Conservation (phyloP, 2,888 invertebrate species). For the Andricus curvator region DNA sequence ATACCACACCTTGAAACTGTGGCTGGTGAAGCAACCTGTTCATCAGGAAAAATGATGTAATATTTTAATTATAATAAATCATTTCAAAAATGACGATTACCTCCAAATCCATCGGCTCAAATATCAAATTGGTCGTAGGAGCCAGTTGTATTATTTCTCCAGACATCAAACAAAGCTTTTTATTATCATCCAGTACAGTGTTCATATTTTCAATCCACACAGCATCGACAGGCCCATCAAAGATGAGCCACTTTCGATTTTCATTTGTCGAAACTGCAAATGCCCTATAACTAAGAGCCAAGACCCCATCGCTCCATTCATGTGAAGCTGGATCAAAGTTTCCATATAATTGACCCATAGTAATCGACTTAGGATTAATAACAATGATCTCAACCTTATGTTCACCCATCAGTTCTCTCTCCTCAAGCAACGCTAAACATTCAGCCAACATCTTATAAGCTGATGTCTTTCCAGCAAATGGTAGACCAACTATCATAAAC, state of each 20-base stretch:
- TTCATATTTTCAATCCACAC: slow-evolving; percentile 99
- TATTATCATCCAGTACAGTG: slow-evolving; percentile 96
- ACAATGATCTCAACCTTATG: slow-evolving; percentile 88
- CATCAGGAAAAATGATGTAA: slow-evolving; percentile 11
- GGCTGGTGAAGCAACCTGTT: slow-evolving; percentile 90
- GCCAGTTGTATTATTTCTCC: slow-evolving; percentile 97
- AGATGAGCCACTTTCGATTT: slow-evolving; percentile 93
- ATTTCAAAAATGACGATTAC: slow-evolving; percentile 57
- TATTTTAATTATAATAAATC: slow-evolving; percentile 4
- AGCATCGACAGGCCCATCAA: slow-evolving; percentile 97
- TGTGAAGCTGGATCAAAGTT: slow-evolving; percentile 96
- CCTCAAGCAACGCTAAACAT: slow-evolving; percentile 87
- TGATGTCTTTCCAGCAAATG: slow-evolving; percentile 95
- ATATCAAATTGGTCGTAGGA: slow-evolving; percentile 92
- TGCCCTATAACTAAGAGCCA: slow-evolving; percentile 89
- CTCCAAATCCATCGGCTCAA: slow-evolving; percentile 97
- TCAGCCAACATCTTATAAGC: slow-evolving; percentile 91
- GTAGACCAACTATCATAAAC: slow-evolving; percentile 94
- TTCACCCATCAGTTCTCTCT: slow-evolving; percentile 88
- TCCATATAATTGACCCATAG: slow-evolving; percentile 98
- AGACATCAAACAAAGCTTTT: slow-evolving; percentile 96
- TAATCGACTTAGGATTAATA: slow-evolving; percentile 97
- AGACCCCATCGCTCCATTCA: slow-evolving; percentile 95
- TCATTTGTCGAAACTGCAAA: slow-evolving; percentile 86
- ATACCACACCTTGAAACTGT: slow-evolving; percentile 97